Percentiles rank a stretch among this genome's conserved stretches.
These are phyloP conservation scores for Tenualosa thibaudeaui DNA, from an alignment of 2,797 vertebrate species.

Conservation along the genomic window DNA sequence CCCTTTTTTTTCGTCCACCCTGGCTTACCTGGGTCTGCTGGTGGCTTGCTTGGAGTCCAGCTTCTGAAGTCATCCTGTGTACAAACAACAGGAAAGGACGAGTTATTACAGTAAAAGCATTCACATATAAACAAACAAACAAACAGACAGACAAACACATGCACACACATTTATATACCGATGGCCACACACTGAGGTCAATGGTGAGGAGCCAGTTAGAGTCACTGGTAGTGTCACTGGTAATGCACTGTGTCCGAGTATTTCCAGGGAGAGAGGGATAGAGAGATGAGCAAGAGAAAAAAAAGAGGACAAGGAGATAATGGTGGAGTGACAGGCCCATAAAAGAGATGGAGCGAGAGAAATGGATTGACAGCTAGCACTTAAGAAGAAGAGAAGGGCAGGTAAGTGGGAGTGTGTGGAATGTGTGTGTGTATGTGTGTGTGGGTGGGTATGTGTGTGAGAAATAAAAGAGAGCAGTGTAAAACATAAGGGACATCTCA, in stretches of 20 bases:
- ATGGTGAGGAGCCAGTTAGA: background rate
- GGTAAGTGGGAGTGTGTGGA: background rate
- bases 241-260: background rate
- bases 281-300: background rate
- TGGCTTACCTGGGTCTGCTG: conserved; percentile 88
- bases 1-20: background rate
- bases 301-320: background rate
- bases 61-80: conserved; percentile 92
- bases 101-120: background rate
- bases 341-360: conserved; percentile 21
- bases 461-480: background rate
- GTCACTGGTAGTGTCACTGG: background rate
- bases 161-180: background rate
- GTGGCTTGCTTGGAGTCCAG: conserved; percentile 89
- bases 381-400: background rate
- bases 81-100: conserved; percentile 59
- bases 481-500: background rate
- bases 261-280: background rate
- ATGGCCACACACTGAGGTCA: background rate
- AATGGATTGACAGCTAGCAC: conserved; percentile 12
- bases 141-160: background rate
- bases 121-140: background rate
- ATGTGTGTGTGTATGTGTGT: background rate
- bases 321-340: background rate
- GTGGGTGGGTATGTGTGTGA: background rate